Evolutionary conservation across 53 echinoderm and acorn worm genomes (phyloP).

Genomic region (Crossaster papposus): DNA sequence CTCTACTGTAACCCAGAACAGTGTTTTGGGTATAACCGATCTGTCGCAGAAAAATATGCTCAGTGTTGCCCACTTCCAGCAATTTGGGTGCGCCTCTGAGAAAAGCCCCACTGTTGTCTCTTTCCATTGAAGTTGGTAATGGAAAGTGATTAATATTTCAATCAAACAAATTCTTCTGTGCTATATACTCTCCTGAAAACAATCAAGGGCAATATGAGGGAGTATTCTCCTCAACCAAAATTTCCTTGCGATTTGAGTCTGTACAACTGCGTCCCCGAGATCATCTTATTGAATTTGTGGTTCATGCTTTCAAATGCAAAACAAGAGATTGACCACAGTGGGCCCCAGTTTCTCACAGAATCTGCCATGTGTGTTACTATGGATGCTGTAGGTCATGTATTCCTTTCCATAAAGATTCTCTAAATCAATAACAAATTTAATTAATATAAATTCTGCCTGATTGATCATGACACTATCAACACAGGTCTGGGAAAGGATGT

Average conservation of each 20-base stretch:
- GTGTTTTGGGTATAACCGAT: background rate
- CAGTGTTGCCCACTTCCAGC: background rate
- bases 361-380: conserved; percentile 59
- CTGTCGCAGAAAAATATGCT: background rate
- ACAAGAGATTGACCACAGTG: conserved; percentile 52
- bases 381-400: conserved; percentile 59
- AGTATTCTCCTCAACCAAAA: conserved; percentile 2
- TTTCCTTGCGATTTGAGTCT: conserved; percentile 23
- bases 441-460: conserved; percentile 13
- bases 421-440: too few relatives aligned
- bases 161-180: conserved; percentile 3
- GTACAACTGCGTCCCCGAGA: conserved; percentile 30
- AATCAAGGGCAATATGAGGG: background rate
- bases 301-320: conserved; percentile 56
- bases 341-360: too few relatives aligned
- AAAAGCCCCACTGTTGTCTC: background rate
- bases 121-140: background rate
- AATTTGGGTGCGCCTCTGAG: background rate
- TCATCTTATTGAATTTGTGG: conserved; percentile 31
- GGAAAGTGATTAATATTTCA: background rate
- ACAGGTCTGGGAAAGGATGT: background rate
- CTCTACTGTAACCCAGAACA: background rate
- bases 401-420: conserved; percentile 51
- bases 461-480: conserved; percentile 12
- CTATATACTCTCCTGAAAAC: background rate